Base-by-base conservation (phyloP, 2,113 vertebrate genomes). In the Paralichthys olivaceus region DNA sequence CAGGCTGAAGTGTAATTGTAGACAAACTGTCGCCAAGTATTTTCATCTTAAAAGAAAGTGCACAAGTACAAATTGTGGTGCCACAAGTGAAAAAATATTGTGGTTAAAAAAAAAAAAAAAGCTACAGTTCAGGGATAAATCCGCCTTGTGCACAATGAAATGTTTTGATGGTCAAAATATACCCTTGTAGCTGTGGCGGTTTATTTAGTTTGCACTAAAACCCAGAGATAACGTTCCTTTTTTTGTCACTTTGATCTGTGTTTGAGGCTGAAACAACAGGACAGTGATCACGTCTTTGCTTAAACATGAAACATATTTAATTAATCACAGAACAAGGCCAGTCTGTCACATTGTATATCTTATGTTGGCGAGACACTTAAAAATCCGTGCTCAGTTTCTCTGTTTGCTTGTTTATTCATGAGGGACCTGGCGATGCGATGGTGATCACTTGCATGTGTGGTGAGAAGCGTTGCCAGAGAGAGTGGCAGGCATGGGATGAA, bases 401-500 rank as follows among this genome's bases (percentile, higher is more conserved):
- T 28, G 54, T 62, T 65, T 9, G 75, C 58, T 78, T 78, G 75
- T 83, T 82, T 67, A 59, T 77, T 80, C 75, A 65, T 57, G 66
- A 75, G 60, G 69, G 64, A 57, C 43, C 11, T 14, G 20, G 71
- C 40, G 28, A 84, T 83, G 85, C 78, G 78, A 69, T 43, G 74
- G 63, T 75, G 85, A 85, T 90, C 75, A 69, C 85, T 91, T 70
- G 77, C 84, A 79, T 86, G 81, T 89, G 85, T 84, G 55, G 65
- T 34, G 79, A 54, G 74, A 65, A 83, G 84, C 55, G 62, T 69
- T 71, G 85, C 81, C 80, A 83, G 77, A 70, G 84, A 87, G 81
- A 79, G 83, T 66, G 54, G 69, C 84, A 79, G 82, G 65, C 84
- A 77, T 69, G 81, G 75, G 84, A 86, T 87, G 84, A 84, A 72